phyloP scores from a whole-genome alignment of 1,140 invertebrate species.

The Drosophila persimilis region DNA sequence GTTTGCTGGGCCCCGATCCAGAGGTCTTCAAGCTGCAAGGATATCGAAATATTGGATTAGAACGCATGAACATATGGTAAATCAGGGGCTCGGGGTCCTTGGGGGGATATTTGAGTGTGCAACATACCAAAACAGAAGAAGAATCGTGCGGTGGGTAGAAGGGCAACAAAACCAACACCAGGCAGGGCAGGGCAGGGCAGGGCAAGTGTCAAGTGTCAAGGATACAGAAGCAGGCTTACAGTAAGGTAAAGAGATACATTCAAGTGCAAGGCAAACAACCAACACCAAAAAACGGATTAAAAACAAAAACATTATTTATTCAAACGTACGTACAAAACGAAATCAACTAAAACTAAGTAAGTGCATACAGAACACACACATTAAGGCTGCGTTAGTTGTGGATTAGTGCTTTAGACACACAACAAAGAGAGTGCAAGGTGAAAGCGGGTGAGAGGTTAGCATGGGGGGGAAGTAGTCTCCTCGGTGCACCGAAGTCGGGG shows the following conservation, averaged over 20 bases:
- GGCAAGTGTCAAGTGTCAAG: too few relatives aligned
- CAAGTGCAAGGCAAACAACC: constrained; percentile 11
- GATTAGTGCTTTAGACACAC: too few relatives aligned
- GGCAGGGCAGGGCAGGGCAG: background rate
- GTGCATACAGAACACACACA: too few relatives aligned
- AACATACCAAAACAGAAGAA: constrained; percentile 55
- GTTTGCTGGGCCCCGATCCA: constrained; percentile 55
- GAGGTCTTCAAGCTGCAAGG: constrained; percentile 71
- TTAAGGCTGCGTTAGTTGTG: too few relatives aligned
- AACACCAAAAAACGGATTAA: constrained; percentile 20
- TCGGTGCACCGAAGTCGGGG: too few relatives aligned
- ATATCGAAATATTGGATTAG: constrained; percentile 26
- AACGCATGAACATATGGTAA: background rate
- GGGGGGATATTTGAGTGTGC: background rate
- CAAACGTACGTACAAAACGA: constrained; percentile 9
- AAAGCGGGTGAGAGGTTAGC: too few relatives aligned
- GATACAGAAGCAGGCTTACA: constrained; percentile 12
- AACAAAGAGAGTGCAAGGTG: too few relatives aligned
- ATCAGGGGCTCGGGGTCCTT: too few relatives aligned
- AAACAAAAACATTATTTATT: constrained; percentile 29
- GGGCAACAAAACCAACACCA: constrained; percentile 50
- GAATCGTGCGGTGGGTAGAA: constrained; percentile 18
- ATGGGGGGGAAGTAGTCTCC: too few relatives aligned
- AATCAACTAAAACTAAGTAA: constrained; percentile 17
- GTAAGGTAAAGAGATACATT: background rate